Conservation (phyloP, 2,113 vertebrate species). For the Pelobates fuscus region DNA sequence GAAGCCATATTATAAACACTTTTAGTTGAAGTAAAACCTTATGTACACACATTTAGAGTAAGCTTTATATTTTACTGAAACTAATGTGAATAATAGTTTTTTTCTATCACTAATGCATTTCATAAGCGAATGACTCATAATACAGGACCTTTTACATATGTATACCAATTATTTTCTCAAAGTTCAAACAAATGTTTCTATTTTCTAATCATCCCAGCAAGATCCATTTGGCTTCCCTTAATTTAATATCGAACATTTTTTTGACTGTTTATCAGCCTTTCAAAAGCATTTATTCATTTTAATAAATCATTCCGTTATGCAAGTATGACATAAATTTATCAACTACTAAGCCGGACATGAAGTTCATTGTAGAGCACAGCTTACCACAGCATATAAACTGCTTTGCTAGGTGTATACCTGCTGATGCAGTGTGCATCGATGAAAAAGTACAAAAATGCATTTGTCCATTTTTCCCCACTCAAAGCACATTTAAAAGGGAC, state of each 20-base stretch:
- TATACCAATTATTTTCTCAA: neutral
- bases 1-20: too few species aligned
- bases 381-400: constrained; percentile 21
- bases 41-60: too few species aligned
- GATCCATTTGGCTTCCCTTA: neutral
- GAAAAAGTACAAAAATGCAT: constrained; percentile 15
- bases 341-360: neutral
- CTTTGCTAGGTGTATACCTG: constrained; percentile 38
- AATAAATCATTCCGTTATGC: neutral
- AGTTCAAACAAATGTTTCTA: neutral
- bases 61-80: too few species aligned
- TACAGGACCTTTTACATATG: too few species aligned
- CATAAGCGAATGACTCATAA: too few species aligned
- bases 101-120: too few species aligned
- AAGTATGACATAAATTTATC: neutral
- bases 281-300: neutral
- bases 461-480: neutral
- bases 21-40: too few species aligned
- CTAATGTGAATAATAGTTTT: too few species aligned
- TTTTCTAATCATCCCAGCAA: neutral
- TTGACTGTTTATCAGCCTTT: constrained; percentile 11
- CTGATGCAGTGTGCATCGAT: constrained; percentile 14
- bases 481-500: constrained; percentile 8
- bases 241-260: constrained; percentile 1
- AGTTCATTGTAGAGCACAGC: neutral